phyloP scores from a whole-genome alignment of 2,888 invertebrate genomes.

The Amiota communis region DNA sequence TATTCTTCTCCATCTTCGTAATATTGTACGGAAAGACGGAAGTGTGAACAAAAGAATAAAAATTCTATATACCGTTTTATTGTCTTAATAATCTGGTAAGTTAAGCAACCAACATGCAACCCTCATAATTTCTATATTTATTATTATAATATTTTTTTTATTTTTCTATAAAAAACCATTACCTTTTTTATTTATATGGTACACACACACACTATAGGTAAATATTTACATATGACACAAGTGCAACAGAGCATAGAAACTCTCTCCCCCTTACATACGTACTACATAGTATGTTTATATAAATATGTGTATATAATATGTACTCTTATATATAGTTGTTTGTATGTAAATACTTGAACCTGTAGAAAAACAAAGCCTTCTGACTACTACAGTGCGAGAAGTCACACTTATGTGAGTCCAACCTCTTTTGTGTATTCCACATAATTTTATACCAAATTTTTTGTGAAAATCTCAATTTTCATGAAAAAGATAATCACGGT shows the following conservation, averaged over 20 bases:
- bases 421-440: background rate
- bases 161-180: no score
- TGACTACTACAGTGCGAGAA: slow-evolving; percentile 2
- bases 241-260: no score
- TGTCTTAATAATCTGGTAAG: slow-evolving; percentile 24
- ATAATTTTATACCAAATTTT: background rate
- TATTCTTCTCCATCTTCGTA: slow-evolving; percentile 13
- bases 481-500: no score
- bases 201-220: no score
- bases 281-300: slow-evolving; percentile 42
- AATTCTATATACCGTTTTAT: slow-evolving; percentile 40
- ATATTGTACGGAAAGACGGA: slow-evolving; percentile 30
- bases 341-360: background rate
- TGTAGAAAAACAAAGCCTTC: background rate
- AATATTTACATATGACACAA: no score
- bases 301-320: slow-evolving; percentile 30
- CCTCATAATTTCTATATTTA: no score
- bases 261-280: no score
- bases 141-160: no score
- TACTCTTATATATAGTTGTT: background rate
- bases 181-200: no score
- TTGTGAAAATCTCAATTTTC: no score
- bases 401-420: background rate
- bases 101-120: no score
- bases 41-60: slow-evolving; percentile 25